Conservation (phyloP, 2,888 invertebrate genomes). For the Synergus umbraculus region DNA sequence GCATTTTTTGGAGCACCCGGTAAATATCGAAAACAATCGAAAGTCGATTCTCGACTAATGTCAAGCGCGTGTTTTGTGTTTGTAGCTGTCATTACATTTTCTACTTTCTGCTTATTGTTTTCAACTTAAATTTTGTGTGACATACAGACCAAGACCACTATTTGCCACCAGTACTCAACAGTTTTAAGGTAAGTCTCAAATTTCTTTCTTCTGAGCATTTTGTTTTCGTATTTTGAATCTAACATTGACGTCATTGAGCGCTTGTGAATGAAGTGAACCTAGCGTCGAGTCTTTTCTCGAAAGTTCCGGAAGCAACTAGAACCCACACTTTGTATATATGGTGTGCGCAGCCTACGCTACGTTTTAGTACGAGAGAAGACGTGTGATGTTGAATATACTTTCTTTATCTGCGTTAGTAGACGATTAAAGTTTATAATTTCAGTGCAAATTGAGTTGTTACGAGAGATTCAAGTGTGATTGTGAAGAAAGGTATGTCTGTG, state of each 20-base stretch:
- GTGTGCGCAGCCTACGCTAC: slow-evolving; percentile 79
- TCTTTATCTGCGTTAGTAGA: slow-evolving; percentile 5
- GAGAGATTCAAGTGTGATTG: slow-evolving; percentile 5
- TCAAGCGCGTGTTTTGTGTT: slow-evolving; percentile 10
- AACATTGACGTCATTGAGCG: neutral
- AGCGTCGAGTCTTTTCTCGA: slow-evolving; percentile 78
- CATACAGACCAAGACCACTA: neutral
- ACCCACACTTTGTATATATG: slow-evolving; percentile 81
- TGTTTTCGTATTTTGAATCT: slow-evolving; percentile 3
- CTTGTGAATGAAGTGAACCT: slow-evolving; percentile 57
- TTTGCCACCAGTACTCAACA: neutral
- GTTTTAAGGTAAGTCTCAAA: neutral
- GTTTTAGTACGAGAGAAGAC: slow-evolving; percentile 73
- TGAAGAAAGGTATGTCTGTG: slow-evolving; percentile 24
- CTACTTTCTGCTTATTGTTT: neutral
- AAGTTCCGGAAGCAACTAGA: slow-evolving; percentile 84
- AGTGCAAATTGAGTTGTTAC: slow-evolving; percentile 3
- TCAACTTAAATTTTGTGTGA: neutral
- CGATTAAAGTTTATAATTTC: slow-evolving; percentile 7
- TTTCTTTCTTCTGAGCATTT: neutral
- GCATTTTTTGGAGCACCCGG: neutral
- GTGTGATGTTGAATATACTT: slow-evolving; percentile 47
- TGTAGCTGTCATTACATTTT: neutral
- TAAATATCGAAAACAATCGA: slow-evolving; percentile 17
- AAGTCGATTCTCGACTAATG: slow-evolving; percentile 15